These are phyloP conservation scores for Drosophila kohkoa DNA, from an alignment of 1,140 invertebrate genomes.

Conservation along the genomic window DNA sequence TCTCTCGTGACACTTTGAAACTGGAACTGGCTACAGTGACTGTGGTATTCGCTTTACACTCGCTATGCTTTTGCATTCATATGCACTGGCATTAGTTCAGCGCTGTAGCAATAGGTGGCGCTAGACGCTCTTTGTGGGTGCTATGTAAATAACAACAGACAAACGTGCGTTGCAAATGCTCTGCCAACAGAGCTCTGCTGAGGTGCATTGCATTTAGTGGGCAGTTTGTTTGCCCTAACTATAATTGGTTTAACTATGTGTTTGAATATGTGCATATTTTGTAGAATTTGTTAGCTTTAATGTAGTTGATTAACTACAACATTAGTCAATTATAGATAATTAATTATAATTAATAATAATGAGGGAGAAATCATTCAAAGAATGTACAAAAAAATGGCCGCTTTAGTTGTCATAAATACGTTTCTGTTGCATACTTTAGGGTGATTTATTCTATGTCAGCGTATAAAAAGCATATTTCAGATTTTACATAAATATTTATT, in stretches of 20 bases:
- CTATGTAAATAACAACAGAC: constrained; percentile 1
- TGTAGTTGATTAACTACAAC: too few species aligned
- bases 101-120: constrained; percentile 1
- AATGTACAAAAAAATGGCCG: too few species aligned
- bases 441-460: neutral
- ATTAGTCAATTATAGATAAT: too few species aligned
- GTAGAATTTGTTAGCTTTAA: too few species aligned
- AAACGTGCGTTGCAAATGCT: constrained; percentile 1
- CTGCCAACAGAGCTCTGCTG: neutral
- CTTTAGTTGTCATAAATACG: neutral
- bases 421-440: neutral
- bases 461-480: too few species aligned
- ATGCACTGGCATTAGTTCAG: constrained; percentile 20
- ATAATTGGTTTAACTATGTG: too few species aligned
- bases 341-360: too few species aligned
- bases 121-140: neutral
- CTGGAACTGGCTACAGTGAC: constrained; percentile 34
- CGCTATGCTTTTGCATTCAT: neutral
- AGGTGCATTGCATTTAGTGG: neutral
- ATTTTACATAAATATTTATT: too few species aligned
- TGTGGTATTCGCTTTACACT: constrained; percentile 26
- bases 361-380: too few species aligned
- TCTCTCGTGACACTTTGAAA: constrained; percentile 25
- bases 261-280: too few species aligned
- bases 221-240: neutral